Evolutionary conservation across 2,888 invertebrate species (phyloP).

Genomic region (Plusia festucae): DNA sequence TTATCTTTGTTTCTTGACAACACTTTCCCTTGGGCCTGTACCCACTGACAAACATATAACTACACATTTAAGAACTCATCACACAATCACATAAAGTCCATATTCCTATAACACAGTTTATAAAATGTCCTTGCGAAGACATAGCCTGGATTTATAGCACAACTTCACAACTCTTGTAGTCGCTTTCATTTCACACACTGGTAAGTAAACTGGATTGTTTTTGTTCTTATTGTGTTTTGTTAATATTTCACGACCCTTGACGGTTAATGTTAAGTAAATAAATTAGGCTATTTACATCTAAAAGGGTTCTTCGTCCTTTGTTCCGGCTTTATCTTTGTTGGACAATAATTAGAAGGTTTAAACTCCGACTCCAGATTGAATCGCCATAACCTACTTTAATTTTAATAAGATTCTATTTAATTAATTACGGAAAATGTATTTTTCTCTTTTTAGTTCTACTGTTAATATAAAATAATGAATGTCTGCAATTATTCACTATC

Average conservation of each 20-base stretch:
- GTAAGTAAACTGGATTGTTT: constrained; percentile 73
- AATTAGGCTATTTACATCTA: constrained; percentile 55
- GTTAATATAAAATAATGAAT: too few species aligned
- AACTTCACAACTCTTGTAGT: constrained; percentile 84
- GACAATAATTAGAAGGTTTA: constrained; percentile 26
- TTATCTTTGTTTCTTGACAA: constrained; percentile 87
- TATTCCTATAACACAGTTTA: constrained; percentile 38
- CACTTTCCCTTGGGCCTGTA: constrained; percentile 83
- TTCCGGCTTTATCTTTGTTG: constrained; percentile 54
- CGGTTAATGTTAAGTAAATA: constrained; percentile 56
- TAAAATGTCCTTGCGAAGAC: constrained; percentile 55
- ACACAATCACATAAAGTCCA: constrained; percentile 39
- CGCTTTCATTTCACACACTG: constrained; percentile 82
- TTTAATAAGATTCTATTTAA: constrained; percentile 38
- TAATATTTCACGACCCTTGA: constrained; percentile 57
- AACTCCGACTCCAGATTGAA: constrained; percentile 27
- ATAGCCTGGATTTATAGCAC: constrained; percentile 78
- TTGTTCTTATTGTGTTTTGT: constrained; percentile 63
- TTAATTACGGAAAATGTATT: neutral
- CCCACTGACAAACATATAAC: constrained; percentile 56
- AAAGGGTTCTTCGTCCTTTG: constrained; percentile 50
- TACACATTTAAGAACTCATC: constrained; percentile 57
- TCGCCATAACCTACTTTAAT: constrained; percentile 18
- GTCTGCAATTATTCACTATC: too few species aligned
- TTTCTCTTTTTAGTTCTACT: neutral